Conservation (phyloP, 2,888 invertebrate genomes). For the Cybosia mesomella region DNA sequence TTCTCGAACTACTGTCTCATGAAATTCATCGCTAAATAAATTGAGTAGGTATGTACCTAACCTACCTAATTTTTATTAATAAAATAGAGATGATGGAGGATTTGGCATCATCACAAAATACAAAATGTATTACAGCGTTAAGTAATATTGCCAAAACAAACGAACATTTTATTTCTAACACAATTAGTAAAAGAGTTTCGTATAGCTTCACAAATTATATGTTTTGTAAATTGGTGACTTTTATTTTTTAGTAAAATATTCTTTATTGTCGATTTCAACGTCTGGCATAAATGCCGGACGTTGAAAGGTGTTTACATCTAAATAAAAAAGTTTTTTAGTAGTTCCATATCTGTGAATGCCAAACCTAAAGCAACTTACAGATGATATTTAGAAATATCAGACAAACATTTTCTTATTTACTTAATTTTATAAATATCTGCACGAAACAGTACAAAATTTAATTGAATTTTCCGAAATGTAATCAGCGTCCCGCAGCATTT, state of each 20-base stretch:
- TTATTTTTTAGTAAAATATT: not conserved
- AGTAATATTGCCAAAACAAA: not conserved
- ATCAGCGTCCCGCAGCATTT: constrained; percentile 80
- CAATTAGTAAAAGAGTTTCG: not conserved
- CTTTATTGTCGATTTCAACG: too few relatives aligned
- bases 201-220: not conserved
- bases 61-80: not conserved
- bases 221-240: not conserved
- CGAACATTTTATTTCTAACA: not conserved
- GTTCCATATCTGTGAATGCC: not conserved
- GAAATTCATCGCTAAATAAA: constrained; percentile 6
- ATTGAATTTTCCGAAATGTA: constrained; percentile 42
- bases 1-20: not conserved
- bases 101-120: not conserved
- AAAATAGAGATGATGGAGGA: not conserved
- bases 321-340: not conserved
- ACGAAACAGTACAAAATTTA: constrained; percentile 20
- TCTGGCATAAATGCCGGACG: not conserved
- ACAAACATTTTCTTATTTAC: not conserved
- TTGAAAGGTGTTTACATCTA: not conserved
- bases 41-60: not conserved
- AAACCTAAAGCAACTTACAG: not conserved
- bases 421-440: constrained; percentile 3
- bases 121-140: not conserved
- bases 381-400: not conserved